Conservation (phyloP, 2,113 vertebrate species). For the Benitochromis conjunctus region DNA sequence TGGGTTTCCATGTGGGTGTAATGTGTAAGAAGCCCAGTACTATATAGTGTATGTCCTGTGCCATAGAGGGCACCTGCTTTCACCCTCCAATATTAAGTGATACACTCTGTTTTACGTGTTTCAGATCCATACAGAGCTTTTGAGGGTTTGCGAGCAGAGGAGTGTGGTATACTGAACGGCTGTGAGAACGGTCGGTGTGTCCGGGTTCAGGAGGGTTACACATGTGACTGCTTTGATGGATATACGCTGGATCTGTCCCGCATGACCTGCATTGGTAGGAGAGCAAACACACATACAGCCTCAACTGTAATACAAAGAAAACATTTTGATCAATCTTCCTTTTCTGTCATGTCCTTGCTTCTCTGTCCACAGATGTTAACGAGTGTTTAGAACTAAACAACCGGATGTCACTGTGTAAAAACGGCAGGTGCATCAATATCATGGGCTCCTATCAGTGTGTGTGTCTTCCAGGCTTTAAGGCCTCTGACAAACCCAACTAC, state of each 20-base stretch:
- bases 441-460: conserved; percentile 90
- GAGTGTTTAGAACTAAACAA: conserved; percentile 93
- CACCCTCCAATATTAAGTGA: background rate
- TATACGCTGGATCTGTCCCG: conserved; percentile 90
- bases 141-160: conserved; percentile 89
- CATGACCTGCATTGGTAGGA: conserved; percentile 94
- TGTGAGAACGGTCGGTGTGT: conserved; percentile 98
- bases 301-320: background rate
- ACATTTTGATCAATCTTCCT: background rate
- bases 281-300: background rate
- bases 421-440: conserved; percentile 93
- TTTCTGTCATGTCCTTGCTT: background rate
- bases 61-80: background rate
- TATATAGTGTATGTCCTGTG: background rate
- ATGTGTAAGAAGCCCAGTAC: background rate
- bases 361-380: conserved; percentile 81
- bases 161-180: conserved; percentile 94
- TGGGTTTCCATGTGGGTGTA: too few relatives aligned
- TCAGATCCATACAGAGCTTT: conserved; percentile 71
- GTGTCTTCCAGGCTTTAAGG: conserved; percentile 87
- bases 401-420: conserved; percentile 95
- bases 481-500: conserved; percentile 89
- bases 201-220: conserved; percentile 94
- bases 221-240: conserved; percentile 96
- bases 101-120: background rate